Percentiles rank a stretch among this genome's conserved stretches.
phyloP scores from a whole-genome alignment of 2,888 invertebrate species.

The Ommatoiulus sabulosus region DNA sequence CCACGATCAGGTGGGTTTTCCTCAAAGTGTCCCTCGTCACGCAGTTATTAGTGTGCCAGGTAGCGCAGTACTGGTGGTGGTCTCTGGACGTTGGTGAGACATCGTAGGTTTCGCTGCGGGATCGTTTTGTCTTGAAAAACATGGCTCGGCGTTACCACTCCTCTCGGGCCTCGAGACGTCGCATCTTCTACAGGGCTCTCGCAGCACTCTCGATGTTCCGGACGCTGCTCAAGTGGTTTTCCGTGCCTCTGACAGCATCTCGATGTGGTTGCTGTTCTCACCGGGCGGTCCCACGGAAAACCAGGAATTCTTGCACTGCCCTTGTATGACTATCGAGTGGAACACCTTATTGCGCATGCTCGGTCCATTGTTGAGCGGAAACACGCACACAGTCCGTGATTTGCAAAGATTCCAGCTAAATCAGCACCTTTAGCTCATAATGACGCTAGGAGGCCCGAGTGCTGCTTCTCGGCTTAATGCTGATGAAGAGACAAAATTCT shows the following conservation, averaged over 20 bases:
- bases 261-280: not conserved
- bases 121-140: slow-evolving; percentile 31
- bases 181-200: not conserved
- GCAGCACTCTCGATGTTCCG: not conserved
- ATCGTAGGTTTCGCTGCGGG: not conserved
- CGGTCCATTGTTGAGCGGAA: not conserved
- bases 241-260: not conserved
- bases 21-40: slow-evolving; percentile 38
- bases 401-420: slow-evolving; percentile 1
- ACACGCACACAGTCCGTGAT: slow-evolving; percentile 1
- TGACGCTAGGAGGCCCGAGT: not conserved
- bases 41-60: slow-evolving; percentile 6
- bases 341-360: not conserved
- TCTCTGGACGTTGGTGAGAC: not conserved
- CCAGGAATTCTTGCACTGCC: not conserved
- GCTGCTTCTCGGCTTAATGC: not conserved
- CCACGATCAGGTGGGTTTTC: slow-evolving; percentile 48
- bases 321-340: not conserved
- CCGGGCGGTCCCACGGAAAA: not conserved
- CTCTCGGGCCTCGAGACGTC: not conserved
- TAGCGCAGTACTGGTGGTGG: slow-evolving; percentile 36
- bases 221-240: not conserved
- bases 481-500: not conserved
- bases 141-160: not conserved
- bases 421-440: not conserved